Evolutionary conservation across 1,140 invertebrate species (phyloP).

Genomic region (Macrotrachela quadricornifera): DNA sequence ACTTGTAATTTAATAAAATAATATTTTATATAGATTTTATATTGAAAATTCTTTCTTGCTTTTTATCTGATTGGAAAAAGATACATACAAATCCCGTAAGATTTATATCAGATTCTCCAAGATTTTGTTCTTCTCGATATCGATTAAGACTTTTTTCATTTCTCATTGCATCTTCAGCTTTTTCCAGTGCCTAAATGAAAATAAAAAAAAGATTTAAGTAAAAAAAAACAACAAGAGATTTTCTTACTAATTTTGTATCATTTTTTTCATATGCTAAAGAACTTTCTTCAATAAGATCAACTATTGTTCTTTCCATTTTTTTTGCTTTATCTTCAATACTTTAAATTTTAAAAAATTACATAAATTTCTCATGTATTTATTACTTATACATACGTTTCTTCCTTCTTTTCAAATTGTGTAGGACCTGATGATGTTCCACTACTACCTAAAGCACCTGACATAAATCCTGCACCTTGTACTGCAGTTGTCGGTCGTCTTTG

Average conservation of each 20-base stretch:
- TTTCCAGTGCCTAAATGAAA: conserved; percentile 44
- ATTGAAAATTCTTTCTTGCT: neutral
- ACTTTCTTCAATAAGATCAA: conserved; percentile 59
- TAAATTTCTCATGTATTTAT: conserved; percentile 56
- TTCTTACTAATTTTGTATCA: conserved; percentile 36
- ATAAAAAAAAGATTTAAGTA: neutral
- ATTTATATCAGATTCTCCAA: conserved; percentile 71
- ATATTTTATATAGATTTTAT: conserved; percentile 10
- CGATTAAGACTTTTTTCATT: conserved; percentile 65
- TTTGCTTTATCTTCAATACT: conserved; percentile 66
- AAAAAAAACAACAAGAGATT: neutral
- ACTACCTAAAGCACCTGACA: conserved; percentile 37
- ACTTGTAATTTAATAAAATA: no score
- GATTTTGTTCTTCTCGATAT: conserved; percentile 64
- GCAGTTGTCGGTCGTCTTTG: conserved; percentile 67
- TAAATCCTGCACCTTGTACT: conserved; percentile 78
- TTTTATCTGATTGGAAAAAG: neutral
- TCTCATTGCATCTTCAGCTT: conserved; percentile 81
- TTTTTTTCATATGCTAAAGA: conserved; percentile 41
- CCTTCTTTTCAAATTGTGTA: conserved; percentile 43
- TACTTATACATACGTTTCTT: conserved; percentile 37
- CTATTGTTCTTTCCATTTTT: conserved; percentile 54
- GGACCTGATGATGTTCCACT: conserved; percentile 47
- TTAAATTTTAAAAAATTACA: conserved; percentile 27
- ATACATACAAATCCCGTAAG: conserved; percentile 63